Base-by-base conservation (phyloP, 1,140 invertebrate genomes). In the Drosophila tani region DNA sequence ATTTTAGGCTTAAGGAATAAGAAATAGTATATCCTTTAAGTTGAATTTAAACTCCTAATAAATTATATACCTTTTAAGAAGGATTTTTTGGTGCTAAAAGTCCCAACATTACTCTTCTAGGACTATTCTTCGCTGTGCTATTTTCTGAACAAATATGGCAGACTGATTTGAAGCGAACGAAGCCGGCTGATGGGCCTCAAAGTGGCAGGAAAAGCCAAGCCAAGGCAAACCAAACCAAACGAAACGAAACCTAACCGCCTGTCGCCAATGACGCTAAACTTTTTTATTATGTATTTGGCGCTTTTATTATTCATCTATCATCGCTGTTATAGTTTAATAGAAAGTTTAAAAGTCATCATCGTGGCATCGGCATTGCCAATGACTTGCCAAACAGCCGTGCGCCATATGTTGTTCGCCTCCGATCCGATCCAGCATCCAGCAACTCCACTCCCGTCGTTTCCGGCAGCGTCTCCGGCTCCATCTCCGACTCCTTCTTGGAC, bases 251-350 rank as follows among this genome's bases (percentile, higher is more conserved):
- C 53, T 55, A 55, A 49, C 66, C 62, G 70, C 75, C 73, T 83
- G 83, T 86, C 84, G 84, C 71, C 81, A 81, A 87, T 73, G 82
- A 78, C 51, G 78, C 57, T 70, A 81, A 87, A 88, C 78, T 87
- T 87, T 87, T 90, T 88, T 87, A 87, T 87, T 87, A 87, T 87
- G 84, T 87, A 87, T 87, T 88, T 90, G 81, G 60, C 70, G 66
- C 79, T 88, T 82, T 88, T 90, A 90, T 85, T 90, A 90, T 90
- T 90, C 85, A 90, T 90, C 85, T 90, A 90, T 90, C 85, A 90
- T 90, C 85, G 85, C 66, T 85, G 70, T 85, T 90, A 90, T 90
- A 90, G 85, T 90, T 90, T 90, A 90, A 90, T 90, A 90, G 85
- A 90, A 90, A 90, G 85, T 90, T 90, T 90, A 90, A 90, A 90